These are phyloP conservation scores for Amphipyra tragopoginis DNA, from an alignment of 2,888 invertebrate genomes.

Conservation along the genomic window DNA sequence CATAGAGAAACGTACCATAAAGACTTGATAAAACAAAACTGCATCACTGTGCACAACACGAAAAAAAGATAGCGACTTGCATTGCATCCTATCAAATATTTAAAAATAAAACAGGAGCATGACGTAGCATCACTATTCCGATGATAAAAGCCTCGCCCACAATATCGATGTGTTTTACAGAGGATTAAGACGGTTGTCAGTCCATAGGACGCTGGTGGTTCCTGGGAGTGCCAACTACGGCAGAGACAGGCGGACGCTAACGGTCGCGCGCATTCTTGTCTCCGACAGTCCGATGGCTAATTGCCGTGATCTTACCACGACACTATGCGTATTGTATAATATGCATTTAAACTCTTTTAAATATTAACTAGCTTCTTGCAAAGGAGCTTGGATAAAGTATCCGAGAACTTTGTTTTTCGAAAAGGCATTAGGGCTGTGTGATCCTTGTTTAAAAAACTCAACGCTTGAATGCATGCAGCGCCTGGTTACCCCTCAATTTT, in stretches of 20 bases:
- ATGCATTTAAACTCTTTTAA: slow-evolving; percentile 27
- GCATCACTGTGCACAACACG: not conserved
- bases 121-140: slow-evolving; percentile 16
- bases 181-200: slow-evolving; percentile 29
- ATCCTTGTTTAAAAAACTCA: too few relatives aligned
- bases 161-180: slow-evolving; percentile 30
- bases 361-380: slow-evolving; percentile 25
- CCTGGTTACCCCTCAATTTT: too few relatives aligned
- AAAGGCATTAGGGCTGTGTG: not conserved
- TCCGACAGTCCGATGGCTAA: slow-evolving; percentile 75
- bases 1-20: too few relatives aligned
- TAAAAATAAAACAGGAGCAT: slow-evolving; percentile 38
- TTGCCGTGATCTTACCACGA: slow-evolving; percentile 74
- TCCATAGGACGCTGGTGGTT: slow-evolving; percentile 48
- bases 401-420: slow-evolving; percentile 2
- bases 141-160: slow-evolving; percentile 45
- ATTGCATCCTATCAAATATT: slow-evolving; percentile 25
- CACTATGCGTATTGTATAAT: slow-evolving; percentile 48
- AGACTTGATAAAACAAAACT: not conserved
- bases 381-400: slow-evolving; percentile 1
- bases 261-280: slow-evolving; percentile 84
- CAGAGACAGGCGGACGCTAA: slow-evolving; percentile 81
- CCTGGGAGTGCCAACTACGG: slow-evolving; percentile 78
- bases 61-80: slow-evolving; percentile 2
- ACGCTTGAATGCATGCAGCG: too few relatives aligned